Evolutionary conservation across 1,140 invertebrate species (phyloP).

Genomic region (Camponotus pennsylvanicus): DNA sequence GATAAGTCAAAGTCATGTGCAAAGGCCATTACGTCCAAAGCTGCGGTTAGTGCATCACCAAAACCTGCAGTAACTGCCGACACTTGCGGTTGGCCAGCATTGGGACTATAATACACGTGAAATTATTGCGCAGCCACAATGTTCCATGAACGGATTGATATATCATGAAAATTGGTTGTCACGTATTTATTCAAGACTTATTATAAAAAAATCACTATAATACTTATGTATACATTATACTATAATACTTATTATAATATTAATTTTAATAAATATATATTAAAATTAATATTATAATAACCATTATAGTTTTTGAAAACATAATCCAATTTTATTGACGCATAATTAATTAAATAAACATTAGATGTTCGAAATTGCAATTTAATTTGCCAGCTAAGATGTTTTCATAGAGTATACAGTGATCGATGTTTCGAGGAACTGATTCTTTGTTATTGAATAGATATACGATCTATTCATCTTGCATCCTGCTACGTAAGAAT

Average conservation of each 20-base stretch:
- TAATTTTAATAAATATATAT: no score
- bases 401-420: background rate
- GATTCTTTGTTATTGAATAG: constrained; percentile 10
- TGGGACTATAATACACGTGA: constrained; percentile 74
- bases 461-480: constrained; percentile 29
- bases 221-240: no score
- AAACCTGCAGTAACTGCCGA: constrained; percentile 84
- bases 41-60: constrained; percentile 90
- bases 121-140: constrained; percentile 39
- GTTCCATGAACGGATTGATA: constrained; percentile 28
- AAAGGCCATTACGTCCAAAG: constrained; percentile 94
- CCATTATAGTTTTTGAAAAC: background rate
- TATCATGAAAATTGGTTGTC: background rate
- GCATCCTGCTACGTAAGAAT: constrained; percentile 42
- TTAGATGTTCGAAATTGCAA: background rate
- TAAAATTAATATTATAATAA: no score
- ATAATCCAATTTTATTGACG: background rate
- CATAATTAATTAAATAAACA: background rate
- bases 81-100: constrained; percentile 75
- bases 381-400: background rate
- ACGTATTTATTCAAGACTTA: background rate
- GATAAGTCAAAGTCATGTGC: constrained; percentile 89
- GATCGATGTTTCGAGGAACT: constrained; percentile 2
- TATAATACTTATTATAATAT: background rate
- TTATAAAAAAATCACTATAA: constrained; percentile 17